These are phyloP conservation scores for Hapalemur alaotrensis DNA, from an alignment of 2,797 vertebrate species.

Conservation along the genomic window DNA sequence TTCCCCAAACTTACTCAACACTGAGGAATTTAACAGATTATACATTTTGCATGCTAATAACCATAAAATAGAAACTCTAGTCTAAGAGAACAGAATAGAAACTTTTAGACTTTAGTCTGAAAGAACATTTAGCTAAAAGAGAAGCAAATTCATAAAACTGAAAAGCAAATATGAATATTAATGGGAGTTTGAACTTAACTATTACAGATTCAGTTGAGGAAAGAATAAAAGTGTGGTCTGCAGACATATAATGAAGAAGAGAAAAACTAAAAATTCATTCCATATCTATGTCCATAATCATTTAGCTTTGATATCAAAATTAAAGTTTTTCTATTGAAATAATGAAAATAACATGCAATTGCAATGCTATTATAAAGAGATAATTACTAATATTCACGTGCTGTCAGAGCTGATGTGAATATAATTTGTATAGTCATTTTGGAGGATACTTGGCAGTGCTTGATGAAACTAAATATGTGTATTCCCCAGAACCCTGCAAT, in stretches of 20 bases:
- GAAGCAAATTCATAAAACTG: background rate
- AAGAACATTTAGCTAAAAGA: background rate
- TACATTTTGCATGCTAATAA: background rate
- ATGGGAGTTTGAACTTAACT: background rate
- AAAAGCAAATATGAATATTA: background rate
- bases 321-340: constrained; percentile 20
- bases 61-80: background rate
- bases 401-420: background rate
- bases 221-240: background rate
- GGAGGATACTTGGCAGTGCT: background rate
- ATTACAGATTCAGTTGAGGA: background rate
- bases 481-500: background rate
- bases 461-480: background rate
- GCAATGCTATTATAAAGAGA: background rate
- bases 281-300: background rate
- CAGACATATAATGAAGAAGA: background rate
- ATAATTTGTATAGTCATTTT: background rate
- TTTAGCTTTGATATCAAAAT: constrained; percentile 15
- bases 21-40: background rate
- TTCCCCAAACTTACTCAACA: background rate
- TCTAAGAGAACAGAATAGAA: constrained; percentile 4
- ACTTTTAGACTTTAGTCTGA: background rate
- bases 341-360: background rate
- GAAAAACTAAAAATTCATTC: background rate
- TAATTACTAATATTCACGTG: constrained; percentile 47